These are phyloP conservation scores for Morpho helenor DNA, from an alignment of 2,888 invertebrate species.

Conservation along the genomic window DNA sequence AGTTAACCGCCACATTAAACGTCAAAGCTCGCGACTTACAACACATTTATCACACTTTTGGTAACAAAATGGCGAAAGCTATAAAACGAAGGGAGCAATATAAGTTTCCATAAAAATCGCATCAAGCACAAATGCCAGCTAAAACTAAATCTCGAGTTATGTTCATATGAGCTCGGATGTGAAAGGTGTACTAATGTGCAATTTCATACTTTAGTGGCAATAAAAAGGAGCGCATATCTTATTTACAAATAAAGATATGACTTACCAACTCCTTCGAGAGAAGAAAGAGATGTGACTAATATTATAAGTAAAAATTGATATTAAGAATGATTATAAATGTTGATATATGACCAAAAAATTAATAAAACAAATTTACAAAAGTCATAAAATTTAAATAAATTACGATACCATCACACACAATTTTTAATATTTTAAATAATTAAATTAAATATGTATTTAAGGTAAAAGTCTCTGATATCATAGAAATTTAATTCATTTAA, in stretches of 20 bases:
- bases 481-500: too few species aligned
- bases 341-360: too few species aligned
- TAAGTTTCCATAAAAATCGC: slow-evolving; percentile 67
- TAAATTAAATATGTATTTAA: too few species aligned
- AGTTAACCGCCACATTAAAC: slow-evolving; percentile 5
- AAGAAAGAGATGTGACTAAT: not conserved
- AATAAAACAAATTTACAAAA: too few species aligned
- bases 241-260: slow-evolving; percentile 59
- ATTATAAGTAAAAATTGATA: too few species aligned
- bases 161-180: slow-evolving; percentile 57
- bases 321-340: too few species aligned
- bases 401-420: too few species aligned
- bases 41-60: slow-evolving; percentile 24
- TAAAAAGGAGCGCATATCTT: slow-evolving; percentile 52
- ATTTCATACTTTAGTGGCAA: slow-evolving; percentile 71
- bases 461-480: too few species aligned
- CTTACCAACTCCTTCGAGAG: not conserved
- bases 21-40: slow-evolving; percentile 12
- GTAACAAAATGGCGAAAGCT: slow-evolving; percentile 58
- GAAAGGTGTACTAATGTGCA: slow-evolving; percentile 70
- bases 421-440: too few species aligned
- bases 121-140: slow-evolving; percentile 55
- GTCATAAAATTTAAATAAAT: too few species aligned
- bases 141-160: slow-evolving; percentile 69
- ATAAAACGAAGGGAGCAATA: slow-evolving; percentile 54